Evolutionary conservation across 2,113 vertebrate genomes (phyloP), one percentile per base, ranked within the genome.

Genomic region (Poecilia latipinna): DNA sequence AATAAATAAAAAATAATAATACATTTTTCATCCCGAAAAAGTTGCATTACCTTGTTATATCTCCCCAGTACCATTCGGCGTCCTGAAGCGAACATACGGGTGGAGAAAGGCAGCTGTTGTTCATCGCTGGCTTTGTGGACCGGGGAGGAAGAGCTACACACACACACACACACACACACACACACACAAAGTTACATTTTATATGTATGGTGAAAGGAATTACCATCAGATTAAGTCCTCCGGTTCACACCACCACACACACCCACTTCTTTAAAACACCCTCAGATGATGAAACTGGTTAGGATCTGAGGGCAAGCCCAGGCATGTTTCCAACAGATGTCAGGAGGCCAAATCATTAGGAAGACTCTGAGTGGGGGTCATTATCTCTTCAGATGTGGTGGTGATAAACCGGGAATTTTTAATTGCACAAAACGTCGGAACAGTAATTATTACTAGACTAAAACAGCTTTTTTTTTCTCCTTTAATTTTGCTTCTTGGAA

Each of bases 31-130:
- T 15, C 11, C 33, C 12, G 24, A 26, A 65, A 24, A 19, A 39
- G 12, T 66, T 68, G 12, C 32, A 12, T 95, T 95, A 99, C 97
- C 97, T 96, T 83, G 96, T 97, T 80, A 98, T 96, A 84, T 98
- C 97, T 31, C 97, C 97, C 97, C 97, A 99, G 82, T 98, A 99
- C 97, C 97, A 99, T 79, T 98, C 96, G 0, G 97, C 96, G 61
- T 98, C 97, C 91, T 96, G 95, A 70, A 98, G 94, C 69, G 93
- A 92, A 65, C 89, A 88, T 48, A 70, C 79, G 71, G 94, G 94
- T 75, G 90, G 83, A 88, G 87, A 88, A 73, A 94, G 92, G 89
- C 95, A 94, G 89, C 94, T 94, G 89, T 95, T 96, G 73, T 94
- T 94, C 91, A 94, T 94, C 92, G 91, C 91, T 86, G 96, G 94